Evolutionary conservation across 2,113 vertebrate genomes (phyloP), one percentile per base, ranked within the genome.

Genomic region (Sander lucioperca): DNA sequence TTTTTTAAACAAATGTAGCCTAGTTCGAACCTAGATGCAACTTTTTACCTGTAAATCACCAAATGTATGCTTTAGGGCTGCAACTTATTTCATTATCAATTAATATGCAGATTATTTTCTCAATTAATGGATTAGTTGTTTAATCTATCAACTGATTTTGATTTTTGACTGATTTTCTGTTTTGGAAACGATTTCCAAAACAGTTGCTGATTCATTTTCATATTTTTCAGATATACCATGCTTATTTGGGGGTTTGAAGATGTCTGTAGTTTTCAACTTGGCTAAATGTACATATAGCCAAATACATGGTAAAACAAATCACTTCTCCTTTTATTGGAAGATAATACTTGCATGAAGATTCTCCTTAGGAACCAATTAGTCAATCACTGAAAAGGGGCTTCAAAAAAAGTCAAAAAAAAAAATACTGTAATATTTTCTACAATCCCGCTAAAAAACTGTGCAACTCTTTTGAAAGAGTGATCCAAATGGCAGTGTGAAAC

Each of bases 401-500:
- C 36, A 27, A 62, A 74, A 70, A 48, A 33, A 62, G 56, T n/a
- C 25, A 25, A 7, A 2, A 53, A 3, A 39, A 33, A 19, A 76
- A 56, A 58, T 33, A 27, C 25, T 1, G 23, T 12, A 18, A 68
- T 53, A 63, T 73, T 73, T 66, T 68, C 18, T 5, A 54, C 58
- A 13, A 59, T 39, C 59, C 39, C 45, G n/a, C 56, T 67, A 48
- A 67, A 85, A 68, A 30, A 58, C 27, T 48, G 48, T 62, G 74
- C 30, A 27, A 66, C 68, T 83, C 68, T 56, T 67, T 84, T 45
- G n/a, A n/a, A 76, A 16, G 9, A 48, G 61, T 43, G 74, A 84
- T 75, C 50, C 75, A 66, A 83, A 75, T 12, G 69, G 23, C 43
- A 23, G 77, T 58, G 50, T 33, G 54, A 58, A 87, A 83, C 66